Evolutionary conservation across 2,113 vertebrate genomes (phyloP).

Genomic region (Apteryx owenii): DNA sequence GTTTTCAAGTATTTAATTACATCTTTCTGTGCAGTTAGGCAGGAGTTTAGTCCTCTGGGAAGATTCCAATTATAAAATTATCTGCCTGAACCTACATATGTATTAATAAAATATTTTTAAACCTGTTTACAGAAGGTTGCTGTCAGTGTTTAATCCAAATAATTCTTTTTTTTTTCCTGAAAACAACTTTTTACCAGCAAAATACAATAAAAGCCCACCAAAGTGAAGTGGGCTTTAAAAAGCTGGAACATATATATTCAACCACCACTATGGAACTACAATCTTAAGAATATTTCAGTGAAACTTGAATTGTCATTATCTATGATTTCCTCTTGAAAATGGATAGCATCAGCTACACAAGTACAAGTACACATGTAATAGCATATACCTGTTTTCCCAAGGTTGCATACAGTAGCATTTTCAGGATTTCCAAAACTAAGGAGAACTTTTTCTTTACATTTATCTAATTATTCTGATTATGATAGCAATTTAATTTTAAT

Average conservation of each 20-base stretch:
- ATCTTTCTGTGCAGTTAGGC: background rate
- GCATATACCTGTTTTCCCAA: background rate
- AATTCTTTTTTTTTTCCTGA: background rate
- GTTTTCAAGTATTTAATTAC: background rate
- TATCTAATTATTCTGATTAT: background rate
- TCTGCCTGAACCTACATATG: background rate
- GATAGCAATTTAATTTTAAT: background rate
- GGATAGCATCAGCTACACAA: background rate
- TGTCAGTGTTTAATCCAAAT: background rate
- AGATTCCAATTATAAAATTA: background rate
- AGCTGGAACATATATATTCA: background rate
- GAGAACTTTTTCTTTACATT: background rate
- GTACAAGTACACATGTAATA: too few relatives aligned
- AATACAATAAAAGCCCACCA: background rate
- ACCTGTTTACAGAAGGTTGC: background rate
- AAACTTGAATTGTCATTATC: background rate
- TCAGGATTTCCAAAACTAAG: background rate
- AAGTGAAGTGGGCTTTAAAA: background rate
- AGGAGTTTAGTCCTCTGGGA: background rate
- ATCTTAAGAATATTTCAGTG: too few relatives aligned
- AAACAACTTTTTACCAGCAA: background rate
- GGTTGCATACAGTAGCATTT: background rate
- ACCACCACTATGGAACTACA: background rate
- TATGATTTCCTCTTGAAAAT: background rate
- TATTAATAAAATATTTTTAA: background rate